Base-by-base conservation (phyloP, 2,113 vertebrate species). In the Varanus salvator region DNA sequence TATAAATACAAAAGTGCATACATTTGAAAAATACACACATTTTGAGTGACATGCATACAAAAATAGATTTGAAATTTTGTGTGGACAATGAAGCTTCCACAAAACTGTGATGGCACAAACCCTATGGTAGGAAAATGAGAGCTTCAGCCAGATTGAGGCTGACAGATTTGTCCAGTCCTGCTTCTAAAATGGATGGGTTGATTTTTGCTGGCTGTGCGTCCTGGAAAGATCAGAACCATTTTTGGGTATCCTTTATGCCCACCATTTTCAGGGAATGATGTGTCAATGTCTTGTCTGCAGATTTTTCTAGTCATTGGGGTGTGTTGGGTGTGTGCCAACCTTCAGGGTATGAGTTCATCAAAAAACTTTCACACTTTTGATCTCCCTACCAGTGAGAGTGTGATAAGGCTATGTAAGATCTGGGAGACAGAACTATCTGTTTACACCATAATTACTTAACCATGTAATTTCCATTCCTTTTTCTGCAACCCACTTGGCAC, bases 391-490 rank as follows among this genome's bases (percentile, higher is more conserved):
- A 60, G 83, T 91, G 75, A 76, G 0, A 19, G 81, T 74, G 2
- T 21, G 25, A 86, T 92, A 86, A 52, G 86, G 85, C 85, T 85
- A 81, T 92, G 72, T 90, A 66, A 0, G 0, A 89, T 94, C 90
- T 54, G 57, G 69, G 89, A 92, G 88, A 95, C 71, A 92, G 91
- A 95, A 77, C 17, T n/a, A 92, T 80, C 57, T 89, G 85, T 91
- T 94, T 93, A 57, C 72, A 83, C 76, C 87, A 2, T 91, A 95
- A 94, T 94, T 95, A 89, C 92, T 94, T 92, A 90, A 85, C 75
- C 84, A 38, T 64, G 71, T 94, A 92, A 95, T 97, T 96, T 93
- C 84, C 82, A 75, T 91, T 87, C 77, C 64, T 75, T 68, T 95
- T 44, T 81, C 29, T 93, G 84, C 34, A 64, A 89, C 89, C 92